These are phyloP conservation scores for Brienomyrus longianalis DNA, from an alignment of 2,113 vertebrate species.

Conservation along the genomic window DNA sequence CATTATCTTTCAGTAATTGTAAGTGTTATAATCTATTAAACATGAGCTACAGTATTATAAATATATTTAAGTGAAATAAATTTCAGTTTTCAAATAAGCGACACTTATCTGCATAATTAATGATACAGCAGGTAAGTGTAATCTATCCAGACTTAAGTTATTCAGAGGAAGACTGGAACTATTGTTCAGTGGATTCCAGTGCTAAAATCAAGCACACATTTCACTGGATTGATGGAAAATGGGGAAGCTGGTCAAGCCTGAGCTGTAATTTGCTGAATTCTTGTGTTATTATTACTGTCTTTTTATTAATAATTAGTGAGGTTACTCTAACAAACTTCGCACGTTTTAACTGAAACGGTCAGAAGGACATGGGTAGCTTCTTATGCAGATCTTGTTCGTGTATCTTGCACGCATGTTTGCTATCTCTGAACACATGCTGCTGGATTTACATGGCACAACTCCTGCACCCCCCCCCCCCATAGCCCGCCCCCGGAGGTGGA, in stretches of 20 bases:
- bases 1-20: not conserved
- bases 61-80: slow-evolving; percentile 4
- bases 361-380: not conserved
- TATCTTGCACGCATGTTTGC: not conserved
- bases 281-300: not conserved
- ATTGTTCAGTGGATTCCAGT: not conserved
- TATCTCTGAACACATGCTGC: not conserved
- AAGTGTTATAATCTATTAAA: not conserved
- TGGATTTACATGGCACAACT: not conserved
- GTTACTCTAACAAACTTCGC: not conserved
- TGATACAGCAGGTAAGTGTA: not conserved
- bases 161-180: not conserved
- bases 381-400: not conserved
- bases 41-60: not conserved
- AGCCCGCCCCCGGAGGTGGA: not conserved
- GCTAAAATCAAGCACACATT: not conserved
- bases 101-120: not conserved
- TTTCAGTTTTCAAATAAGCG: not conserved
- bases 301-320: not conserved
- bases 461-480: not conserved
- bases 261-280: not conserved
- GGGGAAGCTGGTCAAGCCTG: not conserved
- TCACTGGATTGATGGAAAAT: not conserved
- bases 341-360: not conserved
- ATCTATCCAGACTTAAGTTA: not conserved